Evolutionary conservation across 2,888 invertebrate genomes (phyloP).

Genomic region (Epirrhoe tristata): DNA sequence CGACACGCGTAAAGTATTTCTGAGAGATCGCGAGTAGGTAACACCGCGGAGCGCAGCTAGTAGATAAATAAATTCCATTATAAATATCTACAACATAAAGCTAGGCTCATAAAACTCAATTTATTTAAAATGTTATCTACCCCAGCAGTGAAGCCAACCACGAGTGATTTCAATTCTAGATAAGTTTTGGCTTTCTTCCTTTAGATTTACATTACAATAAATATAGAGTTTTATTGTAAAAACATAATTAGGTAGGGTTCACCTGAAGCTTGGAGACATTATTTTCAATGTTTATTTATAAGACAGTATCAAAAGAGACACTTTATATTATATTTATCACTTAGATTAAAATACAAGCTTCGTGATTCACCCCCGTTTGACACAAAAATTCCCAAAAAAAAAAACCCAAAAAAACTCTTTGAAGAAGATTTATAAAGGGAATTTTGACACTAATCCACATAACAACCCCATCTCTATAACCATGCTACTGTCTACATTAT

Average conservation of each 20-base stretch:
- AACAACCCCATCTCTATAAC: too few species aligned
- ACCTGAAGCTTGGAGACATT: not conserved
- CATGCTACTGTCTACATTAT: too few species aligned
- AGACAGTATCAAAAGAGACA: not conserved
- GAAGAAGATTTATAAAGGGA: too few species aligned
- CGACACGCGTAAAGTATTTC: too few species aligned
- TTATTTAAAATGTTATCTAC: slow-evolving; percentile 71
- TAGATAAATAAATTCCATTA: slow-evolving; percentile 2
- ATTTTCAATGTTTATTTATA: not conserved
- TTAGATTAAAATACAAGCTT: too few species aligned
- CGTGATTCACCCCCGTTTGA: too few species aligned
- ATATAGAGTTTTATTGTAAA: slow-evolving; percentile 10
- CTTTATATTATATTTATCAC: not conserved
- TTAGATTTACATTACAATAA: slow-evolving; percentile 40
- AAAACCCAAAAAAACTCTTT: too few species aligned
- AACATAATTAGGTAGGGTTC: not conserved
- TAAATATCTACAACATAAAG: slow-evolving; percentile 3
- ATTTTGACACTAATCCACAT: too few species aligned
- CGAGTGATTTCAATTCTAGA: slow-evolving; percentile 74
- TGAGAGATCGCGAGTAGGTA: too few species aligned
- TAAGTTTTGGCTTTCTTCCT: slow-evolving; percentile 63
- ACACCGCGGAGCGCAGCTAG: too few species aligned
- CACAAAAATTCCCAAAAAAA: too few species aligned
- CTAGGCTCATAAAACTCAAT: slow-evolving; percentile 68
- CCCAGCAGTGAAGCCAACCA: slow-evolving; percentile 57